Evolutionary conservation across 2,888 invertebrate species (phyloP), one percentile per base, ranked within the genome.

Genomic region (Bibio marci): DNA sequence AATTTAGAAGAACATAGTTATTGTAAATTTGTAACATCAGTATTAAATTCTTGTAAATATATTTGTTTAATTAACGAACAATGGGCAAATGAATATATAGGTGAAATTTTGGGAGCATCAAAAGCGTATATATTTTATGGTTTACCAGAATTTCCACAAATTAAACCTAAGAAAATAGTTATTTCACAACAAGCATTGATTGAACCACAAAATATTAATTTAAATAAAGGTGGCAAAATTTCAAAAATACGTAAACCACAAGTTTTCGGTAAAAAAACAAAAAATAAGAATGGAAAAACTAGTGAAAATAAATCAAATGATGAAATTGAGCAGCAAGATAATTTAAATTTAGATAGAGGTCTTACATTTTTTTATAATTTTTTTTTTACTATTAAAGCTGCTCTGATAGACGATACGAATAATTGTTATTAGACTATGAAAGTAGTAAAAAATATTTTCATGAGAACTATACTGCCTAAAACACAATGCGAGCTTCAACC

Each of bases 171-270:
- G 2, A 66, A 64, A 48, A 67, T 62, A 39, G 47, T 78, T 22
- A 59, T 76, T 2, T 67, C 76, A 1, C 71, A 73, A 46, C 70
- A 76, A 46, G 67, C 69, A 15, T 55, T 75, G 30, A 69, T 70
- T 11, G 68, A 71, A 44, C 57, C 64, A 1, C 30, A 51, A 14
- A 33, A 49, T 3, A 46, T 47, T 43, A 42, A 49, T 11, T 49
- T 57, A n/a, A 64, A 61, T 43, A 64, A 64, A 50, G 73, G 74
- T n/a, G 76, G 76, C 47, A 75, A 73, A 61, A 69, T 73, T 1
- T 47, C 49, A 4, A 38, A 38, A 30, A 31, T 10, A 22, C 25
- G 35, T 15, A 35, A 39, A 28, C 35, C 32, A 14, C n/a, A 30
- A 12, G 18, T 15, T 15, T 35, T 10, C 7, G 11, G 6, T 6